phyloP scores from a whole-genome alignment of 2,797 vertebrate genomes.

The Micromesistius poutassou region DNA sequence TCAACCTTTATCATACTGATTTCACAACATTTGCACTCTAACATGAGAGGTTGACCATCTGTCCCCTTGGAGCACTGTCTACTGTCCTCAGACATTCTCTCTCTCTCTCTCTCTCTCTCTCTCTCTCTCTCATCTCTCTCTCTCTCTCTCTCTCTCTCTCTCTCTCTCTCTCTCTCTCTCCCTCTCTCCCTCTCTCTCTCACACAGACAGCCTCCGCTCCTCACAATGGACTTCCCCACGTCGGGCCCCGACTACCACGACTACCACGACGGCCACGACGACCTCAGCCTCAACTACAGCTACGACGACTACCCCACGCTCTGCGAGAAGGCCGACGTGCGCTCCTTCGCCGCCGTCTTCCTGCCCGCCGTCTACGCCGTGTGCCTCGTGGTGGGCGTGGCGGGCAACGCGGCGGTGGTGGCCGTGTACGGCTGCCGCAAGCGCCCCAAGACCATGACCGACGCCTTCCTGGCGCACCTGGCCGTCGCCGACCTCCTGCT shows the following conservation, averaged over 20 bases:
- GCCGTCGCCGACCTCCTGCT: constrained; percentile 87
- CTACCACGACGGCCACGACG: constrained; percentile 60
- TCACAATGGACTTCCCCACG: constrained; percentile 48
- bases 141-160: too few relatives aligned
- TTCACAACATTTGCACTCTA: neutral
- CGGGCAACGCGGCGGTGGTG: constrained; percentile 83
- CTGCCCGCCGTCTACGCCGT: constrained; percentile 80
- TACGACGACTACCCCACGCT: constrained; percentile 74
- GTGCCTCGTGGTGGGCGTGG: constrained; percentile 79
- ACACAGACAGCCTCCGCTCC: constrained; percentile 18
- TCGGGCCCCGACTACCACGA: constrained; percentile 50
- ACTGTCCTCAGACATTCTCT: neutral
- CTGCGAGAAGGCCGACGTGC: constrained; percentile 83
- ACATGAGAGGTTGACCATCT: neutral
- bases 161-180: too few relatives aligned
- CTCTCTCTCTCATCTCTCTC: too few relatives aligned
- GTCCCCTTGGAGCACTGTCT: neutral
- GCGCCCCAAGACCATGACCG: constrained; percentile 80
- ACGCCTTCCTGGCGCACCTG: constrained; percentile 85
- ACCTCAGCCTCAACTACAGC: constrained; percentile 61
- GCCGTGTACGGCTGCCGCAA: constrained; percentile 83
- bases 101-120: too few relatives aligned
- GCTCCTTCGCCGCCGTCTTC: constrained; percentile 81
- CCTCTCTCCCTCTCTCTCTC: too few relatives aligned
- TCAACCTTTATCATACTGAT: too few relatives aligned